phyloP scores from a whole-genome alignment of 2,797 vertebrate genomes.

The Channallabes apus region DNA sequence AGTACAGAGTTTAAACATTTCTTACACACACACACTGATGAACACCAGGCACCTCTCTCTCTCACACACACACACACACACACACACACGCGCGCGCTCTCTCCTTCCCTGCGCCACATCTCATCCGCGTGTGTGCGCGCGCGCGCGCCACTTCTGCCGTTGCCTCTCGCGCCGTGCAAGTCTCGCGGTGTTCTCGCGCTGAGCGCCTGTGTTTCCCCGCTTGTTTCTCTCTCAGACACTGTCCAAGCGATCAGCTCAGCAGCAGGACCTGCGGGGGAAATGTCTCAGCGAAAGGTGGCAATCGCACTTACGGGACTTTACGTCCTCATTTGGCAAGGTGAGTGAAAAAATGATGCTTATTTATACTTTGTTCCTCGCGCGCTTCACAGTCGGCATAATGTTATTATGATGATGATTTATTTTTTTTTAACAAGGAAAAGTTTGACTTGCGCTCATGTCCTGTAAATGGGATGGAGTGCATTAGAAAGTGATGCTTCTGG shows the following conservation, averaged over 20 bases:
- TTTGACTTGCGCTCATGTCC: neutral
- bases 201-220: neutral
- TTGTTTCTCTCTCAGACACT: neutral
- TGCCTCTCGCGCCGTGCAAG: neutral
- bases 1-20: neutral
- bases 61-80: neutral
- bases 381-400: neutral
- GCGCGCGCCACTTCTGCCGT: neutral
- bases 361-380: neutral
- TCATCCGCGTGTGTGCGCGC: neutral
- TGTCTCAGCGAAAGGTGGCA: slow-evolving; percentile 10
- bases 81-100: neutral
- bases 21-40: neutral
- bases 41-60: neutral
- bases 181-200: slow-evolving; percentile 36
- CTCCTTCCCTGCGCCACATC: neutral
- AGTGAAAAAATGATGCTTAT: neutral
- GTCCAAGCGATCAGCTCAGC: neutral
- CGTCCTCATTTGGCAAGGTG: slow-evolving; percentile 17
- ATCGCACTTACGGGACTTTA: neutral
- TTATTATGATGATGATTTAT: too few species aligned
- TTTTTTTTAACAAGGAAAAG: neutral
- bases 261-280: slow-evolving; percentile 2
- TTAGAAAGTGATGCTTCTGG: slow-evolving; percentile 11
- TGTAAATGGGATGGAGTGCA: neutral